Evolutionary conservation across 2,113 vertebrate genomes (phyloP), one percentile per base, ranked within the genome.

Genomic region (Antechinus flavipes): DNA sequence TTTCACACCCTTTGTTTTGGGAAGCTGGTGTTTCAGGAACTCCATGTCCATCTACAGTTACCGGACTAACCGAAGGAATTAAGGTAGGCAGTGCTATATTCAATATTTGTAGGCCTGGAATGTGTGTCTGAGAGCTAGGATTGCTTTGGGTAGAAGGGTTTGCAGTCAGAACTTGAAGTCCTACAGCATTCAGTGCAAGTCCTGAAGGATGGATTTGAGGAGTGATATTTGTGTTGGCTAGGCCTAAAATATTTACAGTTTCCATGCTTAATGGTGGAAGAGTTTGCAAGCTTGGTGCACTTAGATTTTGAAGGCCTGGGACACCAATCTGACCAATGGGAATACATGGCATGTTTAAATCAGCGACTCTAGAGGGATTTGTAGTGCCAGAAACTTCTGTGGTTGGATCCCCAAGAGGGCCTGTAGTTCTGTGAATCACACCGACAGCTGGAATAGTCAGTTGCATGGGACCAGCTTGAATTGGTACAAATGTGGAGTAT

Each of bases 401-500:
- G 58, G 90, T 96, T 0, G 97, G 90, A 92, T 99, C 98, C 0
- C 97, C 95, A 0, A 98, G 55, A 95, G 98, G 0, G 91, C 98
- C 91, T 98, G 98, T 61, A 98, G 98, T 99, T 90, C 99, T 98
- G 98, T 99, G 99, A 76, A 99, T 99, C 53, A 99, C 99, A 0
- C 99, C 99, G 30, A 99, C 98, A 0, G 99, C 99, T 0, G 99
- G 99, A 98, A 99, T 99, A 2, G 99, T 99, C 76, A 99, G 99
- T 96, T 99, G 99, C 89, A 99, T 98, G 0, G 99, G 99, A 14
- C 99, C 99, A 0, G 99, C 99, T 95, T 99, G 99, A 96, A 99
- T 99, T 27, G 99, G 99, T 0, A 99, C 98, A 2, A 99, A 99
- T n/a, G 99, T 99, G 91, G 99, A 99, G 97, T 99, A 99, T 19